Conservation (phyloP, 1,140 invertebrate genomes). For the Harlomillsia oculata region DNA sequence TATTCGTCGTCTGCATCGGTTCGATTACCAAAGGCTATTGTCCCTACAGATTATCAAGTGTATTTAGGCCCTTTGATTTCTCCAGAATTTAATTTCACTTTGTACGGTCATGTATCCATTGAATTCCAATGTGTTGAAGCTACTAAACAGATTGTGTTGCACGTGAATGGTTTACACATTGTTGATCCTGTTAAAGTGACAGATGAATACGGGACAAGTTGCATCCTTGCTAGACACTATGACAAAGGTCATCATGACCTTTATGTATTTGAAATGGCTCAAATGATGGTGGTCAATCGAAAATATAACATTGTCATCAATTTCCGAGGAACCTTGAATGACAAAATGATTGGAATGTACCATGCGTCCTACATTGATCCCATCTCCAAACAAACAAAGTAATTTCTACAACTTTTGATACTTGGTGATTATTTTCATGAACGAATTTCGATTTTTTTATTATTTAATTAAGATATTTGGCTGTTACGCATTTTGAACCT, state of each 20-base stretch:
- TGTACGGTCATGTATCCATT: conserved; percentile 60
- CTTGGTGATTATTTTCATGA: background rate
- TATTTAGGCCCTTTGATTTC: conserved; percentile 57
- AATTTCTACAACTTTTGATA: background rate
- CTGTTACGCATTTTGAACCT: background rate
- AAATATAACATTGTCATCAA: conserved; percentile 22
- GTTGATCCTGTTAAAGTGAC: conserved; percentile 45
- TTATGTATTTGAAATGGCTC: conserved; percentile 17
- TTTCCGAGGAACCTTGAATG: conserved; percentile 15
- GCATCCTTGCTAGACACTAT: conserved; percentile 5
- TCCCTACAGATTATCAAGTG: conserved; percentile 57
- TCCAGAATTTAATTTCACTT: conserved; percentile 59
- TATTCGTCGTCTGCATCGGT: too few species aligned
- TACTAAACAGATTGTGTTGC: conserved; percentile 63
- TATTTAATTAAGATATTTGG: background rate
- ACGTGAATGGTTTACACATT: conserved; percentile 59
- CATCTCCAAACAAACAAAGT: conserved; percentile 56
- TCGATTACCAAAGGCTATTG: conserved; percentile 53
- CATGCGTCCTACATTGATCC: conserved; percentile 83
- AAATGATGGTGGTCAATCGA: conserved; percentile 1
- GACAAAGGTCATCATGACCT: conserved; percentile 25
- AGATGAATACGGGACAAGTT: conserved; percentile 15
- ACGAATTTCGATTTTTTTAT: background rate
- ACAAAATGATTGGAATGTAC: conserved; percentile 63
- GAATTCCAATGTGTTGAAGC: conserved; percentile 52